Evolutionary conservation across 1,140 invertebrate genomes (phyloP).

Genomic region (Bombyx mandarina): DNA sequence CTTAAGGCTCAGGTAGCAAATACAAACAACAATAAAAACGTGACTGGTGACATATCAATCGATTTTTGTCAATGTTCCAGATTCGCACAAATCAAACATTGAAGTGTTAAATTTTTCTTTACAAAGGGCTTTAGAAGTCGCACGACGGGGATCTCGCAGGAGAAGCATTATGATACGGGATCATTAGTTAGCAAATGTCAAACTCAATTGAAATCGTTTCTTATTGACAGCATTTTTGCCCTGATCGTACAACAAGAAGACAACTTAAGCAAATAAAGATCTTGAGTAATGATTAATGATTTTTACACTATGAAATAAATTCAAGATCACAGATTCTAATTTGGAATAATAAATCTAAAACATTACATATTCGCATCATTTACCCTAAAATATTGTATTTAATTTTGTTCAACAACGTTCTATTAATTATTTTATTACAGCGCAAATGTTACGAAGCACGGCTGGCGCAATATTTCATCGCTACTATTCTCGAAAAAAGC

Average conservation of each 20-base stretch:
- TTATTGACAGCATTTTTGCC: neutral
- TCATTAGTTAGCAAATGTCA: conserved; percentile 64
- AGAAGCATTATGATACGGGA: conserved; percentile 40
- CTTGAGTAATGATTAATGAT: too few relatives aligned
- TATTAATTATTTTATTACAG: conserved; percentile 24
- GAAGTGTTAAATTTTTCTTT: conserved; percentile 63
- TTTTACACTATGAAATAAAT: too few relatives aligned
- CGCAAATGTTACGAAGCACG: conserved; percentile 64
- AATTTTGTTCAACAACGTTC: neutral
- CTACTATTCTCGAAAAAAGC: conserved; percentile 45
- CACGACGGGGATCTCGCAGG: conserved; percentile 40
- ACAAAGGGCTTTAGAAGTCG: conserved; percentile 50
- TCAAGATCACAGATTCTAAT: too few relatives aligned
- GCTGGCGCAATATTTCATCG: conserved; percentile 65
- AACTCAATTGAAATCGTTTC: conserved; percentile 15
- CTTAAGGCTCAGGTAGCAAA: conserved; percentile 60
- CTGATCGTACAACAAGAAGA: too few relatives aligned
- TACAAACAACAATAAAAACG: conserved; percentile 64
- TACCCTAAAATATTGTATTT: too few relatives aligned
- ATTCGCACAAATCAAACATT: conserved; percentile 69
- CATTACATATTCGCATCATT: too few relatives aligned
- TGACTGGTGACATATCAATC: conserved; percentile 53
- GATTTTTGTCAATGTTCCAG: conserved; percentile 53
- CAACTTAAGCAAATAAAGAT: too few relatives aligned
- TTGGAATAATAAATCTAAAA: too few relatives aligned